Conservation (phyloP, 2,888 invertebrate species). For the Gonocerus acuteangulatus region DNA sequence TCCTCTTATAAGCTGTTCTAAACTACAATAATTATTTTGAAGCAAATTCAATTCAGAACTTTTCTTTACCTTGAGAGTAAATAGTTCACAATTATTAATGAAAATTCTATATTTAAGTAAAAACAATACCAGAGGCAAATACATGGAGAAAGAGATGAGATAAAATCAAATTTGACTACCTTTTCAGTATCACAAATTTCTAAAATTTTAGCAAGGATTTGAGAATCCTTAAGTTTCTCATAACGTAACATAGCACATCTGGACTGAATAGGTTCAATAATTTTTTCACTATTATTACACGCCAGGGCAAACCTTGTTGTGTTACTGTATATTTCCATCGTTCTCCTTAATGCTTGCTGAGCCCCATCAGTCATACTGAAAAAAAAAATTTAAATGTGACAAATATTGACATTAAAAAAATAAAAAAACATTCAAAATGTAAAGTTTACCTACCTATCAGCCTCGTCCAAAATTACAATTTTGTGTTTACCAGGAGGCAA, state of each 20-base stretch:
- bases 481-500: slow-evolving; percentile 87
- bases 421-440: neutral
- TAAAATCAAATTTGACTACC: slow-evolving; percentile 41
- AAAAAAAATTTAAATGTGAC: slow-evolving; percentile 9
- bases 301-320: slow-evolving; percentile 97
- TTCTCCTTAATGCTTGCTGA: slow-evolving; percentile 91
- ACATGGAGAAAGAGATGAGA: too few relatives aligned
- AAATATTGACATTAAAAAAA: neutral
- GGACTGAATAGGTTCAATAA: slow-evolving; percentile 97
- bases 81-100: too few relatives aligned
- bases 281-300: slow-evolving; percentile 96
- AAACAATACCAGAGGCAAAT: too few relatives aligned
- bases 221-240: slow-evolving; percentile 79
- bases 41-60: too few relatives aligned
- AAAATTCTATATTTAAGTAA: too few relatives aligned
- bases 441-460: slow-evolving; percentile 71
- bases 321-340: slow-evolving; percentile 96
- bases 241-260: slow-evolving; percentile 95
- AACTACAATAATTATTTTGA: too few relatives aligned
- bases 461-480: slow-evolving; percentile 95
- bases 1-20: too few relatives aligned
- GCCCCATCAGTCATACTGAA: slow-evolving; percentile 97
- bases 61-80: too few relatives aligned
- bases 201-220: slow-evolving; percentile 73
- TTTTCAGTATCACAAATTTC: slow-evolving; percentile 68